These are phyloP conservation scores for Zootermopsis nevadensis DNA, from an alignment of 2,888 invertebrate genomes.

Conservation along the genomic window DNA sequence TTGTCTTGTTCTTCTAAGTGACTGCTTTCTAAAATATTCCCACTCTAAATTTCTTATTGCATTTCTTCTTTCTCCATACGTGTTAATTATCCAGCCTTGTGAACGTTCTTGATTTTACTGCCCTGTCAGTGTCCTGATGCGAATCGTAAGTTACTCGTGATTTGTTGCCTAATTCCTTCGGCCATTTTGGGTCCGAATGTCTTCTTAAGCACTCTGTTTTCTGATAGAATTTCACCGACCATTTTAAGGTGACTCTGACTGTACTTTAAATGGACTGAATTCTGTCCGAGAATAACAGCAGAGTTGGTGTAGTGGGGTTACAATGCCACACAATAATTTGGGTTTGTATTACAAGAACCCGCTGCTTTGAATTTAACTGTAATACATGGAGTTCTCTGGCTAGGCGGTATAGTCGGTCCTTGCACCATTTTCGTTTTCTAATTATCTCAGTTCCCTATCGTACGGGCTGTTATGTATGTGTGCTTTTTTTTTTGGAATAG, in stretches of 20 bases:
- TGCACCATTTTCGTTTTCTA: no score
- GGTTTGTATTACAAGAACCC: conserved; percentile 34
- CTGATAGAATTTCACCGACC: background rate
- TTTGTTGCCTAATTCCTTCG: background rate
- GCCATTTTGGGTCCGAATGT: background rate
- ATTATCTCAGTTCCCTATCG: no score
- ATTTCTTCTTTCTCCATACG: background rate
- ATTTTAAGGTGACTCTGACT: background rate
- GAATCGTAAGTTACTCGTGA: background rate
- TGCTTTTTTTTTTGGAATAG: no score
- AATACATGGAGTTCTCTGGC: conserved; percentile 5
- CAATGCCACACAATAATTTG: conserved; percentile 35
- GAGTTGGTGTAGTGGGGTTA: background rate
- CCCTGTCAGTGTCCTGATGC: background rate
- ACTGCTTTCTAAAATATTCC: background rate
- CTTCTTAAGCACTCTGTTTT: background rate
- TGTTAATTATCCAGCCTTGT: background rate
- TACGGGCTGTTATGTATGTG: no score
- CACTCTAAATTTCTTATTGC: background rate
- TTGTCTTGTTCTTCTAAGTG: background rate
- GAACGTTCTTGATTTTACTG: background rate
- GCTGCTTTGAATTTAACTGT: conserved; percentile 28
- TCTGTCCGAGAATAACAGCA: conserved; percentile 15
- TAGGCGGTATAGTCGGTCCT: background rate
- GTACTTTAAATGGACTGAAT: conserved; percentile 8